Base-by-base conservation (phyloP, 2,888 invertebrate species). In the Diaphora mendica region DNA sequence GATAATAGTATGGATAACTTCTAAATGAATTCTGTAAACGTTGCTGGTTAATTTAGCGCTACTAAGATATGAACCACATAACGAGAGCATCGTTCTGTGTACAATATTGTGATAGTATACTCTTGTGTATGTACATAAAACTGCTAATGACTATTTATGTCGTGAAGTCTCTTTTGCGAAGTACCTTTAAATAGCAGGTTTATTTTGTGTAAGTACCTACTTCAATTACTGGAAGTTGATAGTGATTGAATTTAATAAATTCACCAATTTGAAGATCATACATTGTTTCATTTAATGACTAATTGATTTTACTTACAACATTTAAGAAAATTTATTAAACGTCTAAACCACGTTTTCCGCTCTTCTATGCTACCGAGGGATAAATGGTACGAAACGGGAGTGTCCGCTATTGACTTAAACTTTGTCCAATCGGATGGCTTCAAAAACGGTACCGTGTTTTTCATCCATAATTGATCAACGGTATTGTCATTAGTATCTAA, bases 221-320 rank as follows among this genome's bases (percentile, higher is more conserved):
- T 94, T 94, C 94, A 91, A 93, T 92, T 92, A 92, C 93, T 93
- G 91, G 93, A 93, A 94, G 94, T 93, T 90, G 81, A 90, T 90
- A 91, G 94, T 92, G 93, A 95, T 94, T 94, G 95, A 95, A 95
- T 94, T 95, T 94, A 95, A 95, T 95, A 95, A 95, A 95, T 95
- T 95, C 95, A 90, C 93, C 90, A 92, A 91, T 89, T 87, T 85
- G 91, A 90, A 89, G 79, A 81, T 80, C 71, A 73, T 44, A 30
- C 66, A 70, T 88, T 80, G 88, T 94, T 93, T 94, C 87, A 91
- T 92, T 93, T 90, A 75, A 74, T 74, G 51, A 39, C 69, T 78
- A 71, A 71, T 76, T 79, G 72, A 78, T 79, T 79, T 80, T 89
- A 90, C 84, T 91, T 93, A 89, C 92, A 93, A 76, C 95, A 94